Percentiles rank a stretch among this genome's conserved stretches.
Evolutionary conservation across 2,113 vertebrate genomes (phyloP).

Genomic region (Atractosteus spatula): DNA sequence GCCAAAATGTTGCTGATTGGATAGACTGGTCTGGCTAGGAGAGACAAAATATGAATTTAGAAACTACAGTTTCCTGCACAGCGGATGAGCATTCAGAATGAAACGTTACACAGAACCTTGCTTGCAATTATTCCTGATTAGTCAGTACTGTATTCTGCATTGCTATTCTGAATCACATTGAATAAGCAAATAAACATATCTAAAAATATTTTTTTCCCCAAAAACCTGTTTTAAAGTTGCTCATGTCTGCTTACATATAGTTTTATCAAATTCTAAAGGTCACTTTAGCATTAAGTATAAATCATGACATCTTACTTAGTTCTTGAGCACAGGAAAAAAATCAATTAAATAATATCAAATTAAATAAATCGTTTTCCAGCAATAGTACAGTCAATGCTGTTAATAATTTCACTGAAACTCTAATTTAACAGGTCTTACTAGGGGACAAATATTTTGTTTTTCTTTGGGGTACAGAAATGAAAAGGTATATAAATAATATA

Average conservation of each 20-base stretch:
- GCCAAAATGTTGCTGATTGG: conserved; percentile 47
- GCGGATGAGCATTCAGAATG: too few species aligned
- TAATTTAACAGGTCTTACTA: neutral
- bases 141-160: too few species aligned
- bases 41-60: neutral
- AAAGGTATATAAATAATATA: too few species aligned
- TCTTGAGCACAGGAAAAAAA: conserved; percentile 19
- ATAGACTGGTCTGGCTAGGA: conserved; percentile 33
- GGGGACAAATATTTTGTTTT: too few species aligned
- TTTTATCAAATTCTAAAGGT: too few species aligned
- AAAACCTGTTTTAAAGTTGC: neutral
- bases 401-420: conserved; percentile 17
- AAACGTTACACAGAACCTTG: too few species aligned
- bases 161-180: too few species aligned
- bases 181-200: too few species aligned
- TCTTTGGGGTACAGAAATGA: too few species aligned
- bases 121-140: too few species aligned
- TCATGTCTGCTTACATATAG: neutral
- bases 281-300: conserved; percentile 1
- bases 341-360: conserved; percentile 24
- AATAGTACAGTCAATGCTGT: conserved; percentile 21
- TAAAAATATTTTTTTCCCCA: too few species aligned
- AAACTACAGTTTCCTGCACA: neutral
- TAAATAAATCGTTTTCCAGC: conserved; percentile 23
- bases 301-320: conserved; percentile 20